phyloP scores from a whole-genome alignment of 2,888 invertebrate genomes.

The Agrypnus murinus region DNA sequence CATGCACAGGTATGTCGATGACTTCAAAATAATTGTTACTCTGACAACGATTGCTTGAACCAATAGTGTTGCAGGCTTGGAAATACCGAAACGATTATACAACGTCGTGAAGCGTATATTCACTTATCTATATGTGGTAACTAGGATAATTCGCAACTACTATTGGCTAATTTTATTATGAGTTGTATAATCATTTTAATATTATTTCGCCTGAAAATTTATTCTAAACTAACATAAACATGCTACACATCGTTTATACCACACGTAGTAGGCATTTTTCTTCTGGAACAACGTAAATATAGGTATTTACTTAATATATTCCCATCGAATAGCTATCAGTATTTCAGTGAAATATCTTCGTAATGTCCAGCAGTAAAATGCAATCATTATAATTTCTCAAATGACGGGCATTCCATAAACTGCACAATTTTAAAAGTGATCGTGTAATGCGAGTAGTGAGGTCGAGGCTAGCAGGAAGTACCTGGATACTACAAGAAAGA shows the following conservation, averaged over 20 bases:
- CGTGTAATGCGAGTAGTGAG: constrained; percentile 34
- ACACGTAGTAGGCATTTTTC: not conserved
- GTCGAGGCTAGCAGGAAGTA: constrained; percentile 43
- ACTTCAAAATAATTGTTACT: no score
- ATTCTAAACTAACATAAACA: constrained; percentile 11
- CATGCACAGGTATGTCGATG: no score
- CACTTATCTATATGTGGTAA: no score
- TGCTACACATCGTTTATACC: not conserved
- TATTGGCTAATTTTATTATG: no score
- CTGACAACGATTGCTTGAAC: no score
- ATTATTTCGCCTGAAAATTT: constrained; percentile 15
- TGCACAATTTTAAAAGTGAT: constrained; percentile 33
- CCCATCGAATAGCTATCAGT: not conserved
- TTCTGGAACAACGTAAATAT: constrained; percentile 1
- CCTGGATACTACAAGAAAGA: not conserved
- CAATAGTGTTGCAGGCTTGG: no score
- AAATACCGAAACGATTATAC: no score
- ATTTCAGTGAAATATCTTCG: constrained; percentile 28
- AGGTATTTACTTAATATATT: constrained; percentile 13
- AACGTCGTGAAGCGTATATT: no score
- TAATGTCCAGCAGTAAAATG: constrained; percentile 15
- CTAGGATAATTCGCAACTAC: no score
- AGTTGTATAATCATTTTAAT: no score
- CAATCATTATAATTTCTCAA: constrained; percentile 32
- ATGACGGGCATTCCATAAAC: constrained; percentile 34